A percentile compares a stretch with the other conserved stretches of the same genome.
Evolutionary conservation across 2,797 vertebrate species (phyloP).

Genomic region (Mus caroli): DNA sequence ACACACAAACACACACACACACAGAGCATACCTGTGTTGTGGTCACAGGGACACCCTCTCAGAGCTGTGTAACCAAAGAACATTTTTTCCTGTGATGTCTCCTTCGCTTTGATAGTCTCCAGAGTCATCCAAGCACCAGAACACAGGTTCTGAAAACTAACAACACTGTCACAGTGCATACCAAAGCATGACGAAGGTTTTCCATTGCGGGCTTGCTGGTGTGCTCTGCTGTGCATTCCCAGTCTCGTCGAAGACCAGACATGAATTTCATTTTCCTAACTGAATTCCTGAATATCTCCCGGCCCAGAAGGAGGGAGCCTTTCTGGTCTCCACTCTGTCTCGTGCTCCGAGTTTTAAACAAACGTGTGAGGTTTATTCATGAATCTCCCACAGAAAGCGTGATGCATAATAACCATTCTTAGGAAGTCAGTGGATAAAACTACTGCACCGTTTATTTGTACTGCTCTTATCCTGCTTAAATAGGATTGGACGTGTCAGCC

Average conservation of each 20-base stretch:
- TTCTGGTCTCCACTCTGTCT: slow-evolving; percentile 14
- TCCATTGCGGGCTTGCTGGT: neutral
- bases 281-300: slow-evolving; percentile 58
- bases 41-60: neutral
- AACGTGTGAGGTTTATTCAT: slow-evolving; percentile 48
- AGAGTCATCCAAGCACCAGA: neutral
- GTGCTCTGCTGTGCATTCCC: neutral
- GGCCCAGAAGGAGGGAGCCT: neutral
- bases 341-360: slow-evolving; percentile 48
- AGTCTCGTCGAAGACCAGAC: slow-evolving; percentile 37
- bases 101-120: slow-evolving; percentile 31
- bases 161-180: neutral
- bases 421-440: neutral
- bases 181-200: neutral
- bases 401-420: slow-evolving; percentile 24
- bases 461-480: slow-evolving; percentile 61
- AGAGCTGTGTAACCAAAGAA: neutral
- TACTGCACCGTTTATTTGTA: slow-evolving; percentile 37
- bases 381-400: slow-evolving; percentile 57
- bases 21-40: too few relatives aligned
- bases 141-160: neutral
- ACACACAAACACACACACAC: neutral
- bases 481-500: slow-evolving; percentile 48
- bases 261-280: slow-evolving; percentile 2
- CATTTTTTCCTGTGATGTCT: neutral